Base-by-base conservation (phyloP, 1,140 invertebrate genomes). In the Ridgeia piscesae region DNA sequence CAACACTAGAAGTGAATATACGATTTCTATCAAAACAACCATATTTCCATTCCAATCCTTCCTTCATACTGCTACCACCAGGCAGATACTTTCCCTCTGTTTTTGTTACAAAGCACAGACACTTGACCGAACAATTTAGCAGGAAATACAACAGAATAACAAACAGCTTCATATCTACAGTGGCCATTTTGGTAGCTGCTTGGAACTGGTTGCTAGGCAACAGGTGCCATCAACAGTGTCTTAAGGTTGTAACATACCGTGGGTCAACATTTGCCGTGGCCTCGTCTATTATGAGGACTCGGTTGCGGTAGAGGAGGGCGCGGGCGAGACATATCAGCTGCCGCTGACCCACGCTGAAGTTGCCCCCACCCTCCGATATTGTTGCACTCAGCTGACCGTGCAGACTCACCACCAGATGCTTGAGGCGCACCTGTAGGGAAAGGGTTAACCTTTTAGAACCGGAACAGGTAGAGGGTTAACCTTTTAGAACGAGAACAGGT, bases 281-380 rank as follows among this genome's bases (percentile, higher is more conserved):
- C 93, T 96, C 96, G 94, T 96, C 96, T 90, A 99, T 96, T 92
- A 99, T 97, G 33, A 99, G 96, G 90, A 99, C 97, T 96, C 97
- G 97, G 95, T 98, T 96, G 91, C 96, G 95, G 91, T 96, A 94
- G 6, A 97, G 94, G 58, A 97, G 94, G 31, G 97, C 97, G 92
- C 97, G 95, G 8, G 97, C 96, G 89, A 97, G 94, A 93, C 97
- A 97, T 33, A 97, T 94, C 88, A 97, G 94, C 94, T 97, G 96
- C 91, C 96, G 94, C 94, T 97, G 96, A 6, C 97, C 96, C 92
- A 97, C 97, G 58, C 98, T 98, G 33, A 96, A 93, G 93, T 96
- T 96, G 77, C 95, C 94, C 33, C 96, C 96, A 17, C 95, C 95
- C 93, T 96, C 96, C 14, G 94, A 94, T 90, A 95, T 95, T 92